phyloP scores from a whole-genome alignment of 2,888 invertebrate species.

The Sycophila texana region DNA sequence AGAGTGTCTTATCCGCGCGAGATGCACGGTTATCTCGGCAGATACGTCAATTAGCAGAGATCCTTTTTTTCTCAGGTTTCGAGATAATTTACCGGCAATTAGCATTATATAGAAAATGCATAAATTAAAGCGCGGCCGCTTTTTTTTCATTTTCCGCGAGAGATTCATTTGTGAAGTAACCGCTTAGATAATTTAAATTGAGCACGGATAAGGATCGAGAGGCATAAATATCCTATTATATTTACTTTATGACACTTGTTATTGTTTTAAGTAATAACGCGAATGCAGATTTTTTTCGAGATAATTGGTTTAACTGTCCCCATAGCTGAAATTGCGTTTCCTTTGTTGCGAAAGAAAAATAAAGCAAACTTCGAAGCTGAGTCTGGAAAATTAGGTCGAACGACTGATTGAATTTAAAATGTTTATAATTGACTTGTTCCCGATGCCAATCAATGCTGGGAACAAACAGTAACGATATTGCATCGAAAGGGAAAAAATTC shows the following conservation, averaged over 20 bases:
- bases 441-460: slow-evolving; percentile 18
- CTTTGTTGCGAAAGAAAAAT: slow-evolving; percentile 17
- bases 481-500: neutral
- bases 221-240: neutral
- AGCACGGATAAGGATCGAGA: neutral
- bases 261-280: neutral
- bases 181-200: slow-evolving; percentile 10
- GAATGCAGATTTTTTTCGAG: neutral
- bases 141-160: neutral
- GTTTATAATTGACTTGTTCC: slow-evolving; percentile 46
- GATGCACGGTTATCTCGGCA: neutral
- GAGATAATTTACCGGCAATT: slow-evolving; percentile 13
- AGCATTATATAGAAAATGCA: neutral
- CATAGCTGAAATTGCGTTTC: slow-evolving; percentile 18
- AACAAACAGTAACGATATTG: neutral
- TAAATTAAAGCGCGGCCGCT: neutral
- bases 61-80: neutral
- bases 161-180: slow-evolving; percentile 2
- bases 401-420: slow-evolving; percentile 50
- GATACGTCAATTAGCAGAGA: slow-evolving; percentile 28
- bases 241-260: neutral
- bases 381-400: slow-evolving; percentile 20
- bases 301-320: neutral
- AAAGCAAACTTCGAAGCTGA: neutral
- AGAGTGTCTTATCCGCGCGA: neutral